These are phyloP conservation scores for Choloepus hoffmanni DNA, from an alignment of 2,113 vertebrate species.

Conservation along the genomic window DNA sequence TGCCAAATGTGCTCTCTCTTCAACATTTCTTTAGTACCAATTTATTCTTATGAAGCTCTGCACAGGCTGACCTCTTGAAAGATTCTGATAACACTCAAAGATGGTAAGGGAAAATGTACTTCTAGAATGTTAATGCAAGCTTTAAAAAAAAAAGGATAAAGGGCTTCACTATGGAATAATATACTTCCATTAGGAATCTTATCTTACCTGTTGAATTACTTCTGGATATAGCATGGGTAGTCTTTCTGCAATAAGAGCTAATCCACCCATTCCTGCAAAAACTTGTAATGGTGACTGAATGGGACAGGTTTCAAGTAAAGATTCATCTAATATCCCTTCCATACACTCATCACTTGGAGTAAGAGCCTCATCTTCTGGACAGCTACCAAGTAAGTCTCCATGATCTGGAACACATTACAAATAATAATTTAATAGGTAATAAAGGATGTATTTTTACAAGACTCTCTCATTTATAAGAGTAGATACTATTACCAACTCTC, in stretches of 20 bases:
- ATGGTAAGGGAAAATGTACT: neutral
- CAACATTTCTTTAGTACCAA: neutral
- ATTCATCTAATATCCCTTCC: slow-evolving; percentile 94
- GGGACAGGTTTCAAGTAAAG: slow-evolving; percentile 95
- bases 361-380: slow-evolving; percentile 95
- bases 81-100: neutral
- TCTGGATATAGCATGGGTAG: slow-evolving; percentile 99
- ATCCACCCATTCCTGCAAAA: slow-evolving; percentile 98
- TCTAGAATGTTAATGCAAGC: neutral
- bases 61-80: neutral
- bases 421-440: neutral
- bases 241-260: slow-evolving; percentile 98
- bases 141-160: neutral
- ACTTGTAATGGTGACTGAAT: slow-evolving; percentile 99
- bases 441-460: neutral
- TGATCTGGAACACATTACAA: slow-evolving; percentile 88
- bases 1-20: neutral
- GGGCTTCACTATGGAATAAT: neutral
- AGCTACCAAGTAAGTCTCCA: slow-evolving; percentile 93
- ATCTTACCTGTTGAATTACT: slow-evolving; percentile 97
- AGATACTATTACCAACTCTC: neutral
- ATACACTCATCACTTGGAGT: slow-evolving; percentile 93
- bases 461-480: neutral
- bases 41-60: neutral
- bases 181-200: slow-evolving; percentile 1